Base-by-base conservation (phyloP, 2,113 vertebrate species). In the Rissa tridactyla region DNA sequence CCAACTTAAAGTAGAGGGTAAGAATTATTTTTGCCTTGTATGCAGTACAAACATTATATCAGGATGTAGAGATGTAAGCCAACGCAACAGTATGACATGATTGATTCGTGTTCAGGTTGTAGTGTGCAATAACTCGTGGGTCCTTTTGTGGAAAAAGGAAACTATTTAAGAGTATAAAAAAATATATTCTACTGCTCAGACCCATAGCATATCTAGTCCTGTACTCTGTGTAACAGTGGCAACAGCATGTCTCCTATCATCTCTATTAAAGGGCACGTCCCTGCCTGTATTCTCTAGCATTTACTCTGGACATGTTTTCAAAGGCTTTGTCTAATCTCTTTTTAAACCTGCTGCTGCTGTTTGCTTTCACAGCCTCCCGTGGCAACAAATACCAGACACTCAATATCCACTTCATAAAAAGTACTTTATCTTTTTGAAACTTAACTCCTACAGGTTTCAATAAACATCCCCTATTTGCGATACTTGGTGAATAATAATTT, bases 311-410 rank as follows among this genome's bases (percentile, higher is more conserved):
- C 18, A 2, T n/a, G 23, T 76, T 95, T 90, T 76, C 17, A 3
- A 84, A 72, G 38, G 40, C 21, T 85, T 95, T 82, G 36, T 34
- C 55, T 85, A 46, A 89, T 82, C 23, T 82, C 38, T 69, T 62
- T 84, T 61, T 32, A 94, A 95, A 87, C 36, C 30, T 85, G n/a
- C 26, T 78, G 36, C 55, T 75, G 16, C 66, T 90, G 30, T 92
- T 96, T 91, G 34, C 40, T 96, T 90, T 90, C 44, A 32, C 6
- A 22, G 21, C 54, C n/a, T 93, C 30, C 47, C 1, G 0, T 93
- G 34, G 70, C 62, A 90, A 88, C 61, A 72, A 68, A 90, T 88
- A 71, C 61, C 44, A 82, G n/a, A 55, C 5, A 5, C 47, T 94
- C 29, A 72, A 42, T 89, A 87, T 62, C 38, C 13, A 44, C 76